Conservation (phyloP, 2,797 vertebrate species). For the Peromyscus nudipes region DNA sequence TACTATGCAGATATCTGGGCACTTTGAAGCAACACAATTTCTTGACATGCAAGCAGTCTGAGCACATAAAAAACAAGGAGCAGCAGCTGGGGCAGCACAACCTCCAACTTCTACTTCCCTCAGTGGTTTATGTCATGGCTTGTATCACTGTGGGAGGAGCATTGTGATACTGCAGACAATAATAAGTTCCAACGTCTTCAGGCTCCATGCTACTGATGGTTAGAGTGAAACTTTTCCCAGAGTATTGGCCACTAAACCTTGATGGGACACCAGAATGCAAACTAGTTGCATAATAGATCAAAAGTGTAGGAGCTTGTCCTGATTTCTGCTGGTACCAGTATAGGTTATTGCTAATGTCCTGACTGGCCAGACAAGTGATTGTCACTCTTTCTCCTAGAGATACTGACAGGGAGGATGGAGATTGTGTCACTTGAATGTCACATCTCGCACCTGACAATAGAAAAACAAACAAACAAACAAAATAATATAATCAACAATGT, state of each 20-base stretch:
- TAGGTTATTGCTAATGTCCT: fast-evolving
- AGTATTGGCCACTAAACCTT: background rate
- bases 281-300: fast-evolving
- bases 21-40: background rate
- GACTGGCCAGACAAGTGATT: background rate
- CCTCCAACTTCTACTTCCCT: background rate
- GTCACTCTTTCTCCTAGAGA: background rate
- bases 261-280: background rate
- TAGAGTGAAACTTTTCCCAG: background rate
- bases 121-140: background rate
- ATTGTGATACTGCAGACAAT: fast-evolving
- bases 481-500: no score
- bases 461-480: background rate
- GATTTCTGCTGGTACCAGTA: background rate
- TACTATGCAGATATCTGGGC: background rate
- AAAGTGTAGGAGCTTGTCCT: background rate
- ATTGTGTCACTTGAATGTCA: background rate
- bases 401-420: background rate
- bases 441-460: background rate
- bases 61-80: background rate
- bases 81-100: background rate
- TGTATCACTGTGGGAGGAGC: background rate
- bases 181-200: background rate
- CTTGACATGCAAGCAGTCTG: background rate
- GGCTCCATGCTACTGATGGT: background rate